A percentile compares a stretch with the other conserved stretches of the same genome.
These are phyloP conservation scores for Aethina tumida DNA, from an alignment of 1,140 invertebrate genomes.

Conservation along the genomic window DNA sequence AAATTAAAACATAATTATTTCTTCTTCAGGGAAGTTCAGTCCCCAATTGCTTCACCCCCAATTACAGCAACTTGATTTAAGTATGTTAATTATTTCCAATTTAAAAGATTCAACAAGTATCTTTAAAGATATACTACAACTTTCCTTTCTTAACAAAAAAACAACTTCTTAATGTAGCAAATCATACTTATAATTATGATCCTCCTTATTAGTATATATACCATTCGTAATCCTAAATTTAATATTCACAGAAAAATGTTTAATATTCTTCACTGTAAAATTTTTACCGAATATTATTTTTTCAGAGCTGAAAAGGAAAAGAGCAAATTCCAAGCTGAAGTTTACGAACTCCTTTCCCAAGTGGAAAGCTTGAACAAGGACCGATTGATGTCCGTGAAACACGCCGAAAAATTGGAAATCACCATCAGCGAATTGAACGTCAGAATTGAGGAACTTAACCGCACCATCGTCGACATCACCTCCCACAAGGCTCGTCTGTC, in stretches of 20 bases:
- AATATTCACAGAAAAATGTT: not conserved
- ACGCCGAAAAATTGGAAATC: constrained; percentile 82
- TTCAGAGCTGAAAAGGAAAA: constrained; percentile 89
- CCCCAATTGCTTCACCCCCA: too few species aligned
- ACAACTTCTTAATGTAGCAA: too few species aligned
- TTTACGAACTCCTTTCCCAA: constrained; percentile 90
- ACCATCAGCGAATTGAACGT: constrained; percentile 81
- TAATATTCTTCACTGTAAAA: constrained; percentile 2
- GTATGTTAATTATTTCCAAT: too few species aligned
- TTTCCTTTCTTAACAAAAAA: too few species aligned
- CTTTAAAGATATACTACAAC: too few species aligned
- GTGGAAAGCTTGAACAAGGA: constrained; percentile 88
- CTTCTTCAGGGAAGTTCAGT: too few species aligned
- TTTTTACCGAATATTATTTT: constrained; percentile 7
- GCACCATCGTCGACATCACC: constrained; percentile 89
- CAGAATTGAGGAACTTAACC: constrained; percentile 91
- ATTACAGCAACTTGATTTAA: too few species aligned
- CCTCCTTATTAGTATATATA: too few species aligned
- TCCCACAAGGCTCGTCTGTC: constrained; percentile 80
- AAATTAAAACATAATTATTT: too few species aligned
- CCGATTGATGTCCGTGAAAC: constrained; percentile 74
- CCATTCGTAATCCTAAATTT: constrained; percentile 1
- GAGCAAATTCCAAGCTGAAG: constrained; percentile 90
- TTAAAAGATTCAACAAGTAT: too few species aligned
- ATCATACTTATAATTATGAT: too few species aligned